phyloP scores from a whole-genome alignment of 2,113 vertebrate species.

The Nanorana parkeri region DNA sequence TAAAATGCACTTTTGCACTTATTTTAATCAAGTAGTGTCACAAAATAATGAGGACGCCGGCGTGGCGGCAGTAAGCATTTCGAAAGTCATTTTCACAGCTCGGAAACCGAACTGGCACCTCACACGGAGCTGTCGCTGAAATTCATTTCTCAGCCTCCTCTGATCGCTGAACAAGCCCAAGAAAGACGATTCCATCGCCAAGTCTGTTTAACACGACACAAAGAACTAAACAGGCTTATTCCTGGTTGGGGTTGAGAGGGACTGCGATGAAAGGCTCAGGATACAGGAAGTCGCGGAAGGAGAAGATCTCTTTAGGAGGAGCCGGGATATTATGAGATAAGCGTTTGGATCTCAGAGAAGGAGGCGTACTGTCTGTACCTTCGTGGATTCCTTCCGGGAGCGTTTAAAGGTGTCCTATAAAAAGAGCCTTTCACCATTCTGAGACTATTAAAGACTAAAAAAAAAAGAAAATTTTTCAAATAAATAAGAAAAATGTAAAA shows the following conservation, averaged over 20 bases:
- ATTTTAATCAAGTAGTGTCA: too few relatives aligned
- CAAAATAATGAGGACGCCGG: too few relatives aligned
- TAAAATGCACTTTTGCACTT: too few relatives aligned
- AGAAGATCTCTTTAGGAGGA: not conserved
- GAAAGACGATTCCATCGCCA: not conserved
- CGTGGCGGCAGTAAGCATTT: too few relatives aligned
- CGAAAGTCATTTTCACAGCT: too few relatives aligned
- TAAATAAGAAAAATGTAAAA: too few relatives aligned
- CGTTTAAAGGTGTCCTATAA: not conserved
- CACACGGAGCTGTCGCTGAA: not conserved
- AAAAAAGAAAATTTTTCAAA: too few relatives aligned
- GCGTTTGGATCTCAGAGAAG: not conserved
- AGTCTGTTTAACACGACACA: not conserved
- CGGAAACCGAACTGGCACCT: not conserved
- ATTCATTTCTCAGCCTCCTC: not conserved
- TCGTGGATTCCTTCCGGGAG: not conserved
- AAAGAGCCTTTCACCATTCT: not conserved
- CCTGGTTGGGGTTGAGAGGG: not conserved
- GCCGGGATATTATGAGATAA: constrained; percentile 1
- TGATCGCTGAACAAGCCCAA: not conserved
- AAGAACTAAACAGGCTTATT: constrained; percentile 13
- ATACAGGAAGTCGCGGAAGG: not conserved
- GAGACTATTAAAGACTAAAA: too few relatives aligned
- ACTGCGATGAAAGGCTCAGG: not conserved
- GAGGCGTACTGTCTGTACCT: too few relatives aligned